Evolutionary conservation across 2,113 vertebrate species (phyloP).

Genomic region (Bucco capensis): DNA sequence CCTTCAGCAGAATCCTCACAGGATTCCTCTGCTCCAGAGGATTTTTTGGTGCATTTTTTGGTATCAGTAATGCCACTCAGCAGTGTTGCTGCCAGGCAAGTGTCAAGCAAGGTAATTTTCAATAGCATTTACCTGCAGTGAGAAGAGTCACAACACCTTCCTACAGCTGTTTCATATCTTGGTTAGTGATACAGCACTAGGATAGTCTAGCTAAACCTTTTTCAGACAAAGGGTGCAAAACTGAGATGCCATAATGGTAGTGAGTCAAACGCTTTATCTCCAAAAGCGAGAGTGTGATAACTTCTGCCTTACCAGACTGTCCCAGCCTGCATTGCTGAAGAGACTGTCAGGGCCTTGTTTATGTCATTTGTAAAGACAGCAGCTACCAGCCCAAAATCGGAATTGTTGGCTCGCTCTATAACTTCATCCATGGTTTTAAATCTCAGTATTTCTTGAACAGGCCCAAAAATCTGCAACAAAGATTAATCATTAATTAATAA

Average conservation of each 20-base stretch:
- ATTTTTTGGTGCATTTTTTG: background rate
- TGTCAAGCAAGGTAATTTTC: background rate
- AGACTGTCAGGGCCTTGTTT: conserved; percentile 93
- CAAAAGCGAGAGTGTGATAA: background rate
- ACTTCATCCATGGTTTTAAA: conserved; percentile 98
- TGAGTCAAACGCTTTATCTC: background rate
- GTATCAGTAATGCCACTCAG: background rate
- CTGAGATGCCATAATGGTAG: background rate
- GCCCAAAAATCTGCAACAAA: conserved; percentile 91
- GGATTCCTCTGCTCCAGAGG: background rate
- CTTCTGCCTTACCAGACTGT: conserved; percentile 88
- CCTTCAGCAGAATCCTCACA: background rate
- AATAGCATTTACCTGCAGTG: background rate
- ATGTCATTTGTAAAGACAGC: conserved; percentile 96
- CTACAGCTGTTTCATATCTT: background rate
- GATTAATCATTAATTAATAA: background rate
- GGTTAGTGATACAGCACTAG: background rate
- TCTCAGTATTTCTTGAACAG: conserved; percentile 96
- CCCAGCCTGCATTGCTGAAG: conserved; percentile 94
- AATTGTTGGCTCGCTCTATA: conserved; percentile 95
- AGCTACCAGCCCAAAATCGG: conserved; percentile 90
- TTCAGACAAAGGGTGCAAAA: background rate
- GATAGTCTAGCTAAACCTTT: background rate
- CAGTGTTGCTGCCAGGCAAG: background rate
- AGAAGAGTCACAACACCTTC: background rate